Evolutionary conservation across 92 coral and sea anemone species (phyloP).

Genomic region (Porites divaricata): DNA sequence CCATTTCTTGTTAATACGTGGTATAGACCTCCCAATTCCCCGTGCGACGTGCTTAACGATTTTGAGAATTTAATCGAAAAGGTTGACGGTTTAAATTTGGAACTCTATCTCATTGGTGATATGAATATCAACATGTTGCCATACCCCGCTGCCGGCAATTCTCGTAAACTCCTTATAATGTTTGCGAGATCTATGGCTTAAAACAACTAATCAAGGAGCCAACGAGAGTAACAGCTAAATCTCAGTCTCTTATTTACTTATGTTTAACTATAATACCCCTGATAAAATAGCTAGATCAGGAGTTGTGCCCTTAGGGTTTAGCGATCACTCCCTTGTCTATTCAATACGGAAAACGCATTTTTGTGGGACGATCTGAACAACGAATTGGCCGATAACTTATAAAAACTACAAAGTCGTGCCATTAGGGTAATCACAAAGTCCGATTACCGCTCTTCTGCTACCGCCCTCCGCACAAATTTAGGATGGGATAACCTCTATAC

Average conservation of each 20-base stretch:
- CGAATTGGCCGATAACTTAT: no score
- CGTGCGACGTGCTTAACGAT: not conserved
- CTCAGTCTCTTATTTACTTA: conserved; percentile 2
- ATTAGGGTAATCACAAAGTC: no score
- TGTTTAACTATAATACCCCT: conserved; percentile 5
- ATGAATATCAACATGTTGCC: conserved; percentile 24
- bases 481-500: no score
- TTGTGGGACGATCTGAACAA: not conserved
- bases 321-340: conserved; percentile 12
- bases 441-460: no score
- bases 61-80: conserved; percentile 14
- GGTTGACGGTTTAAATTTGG: conserved; percentile 9
- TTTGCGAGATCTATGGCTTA: not conserved
- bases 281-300: conserved; percentile 17
- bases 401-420: no score
- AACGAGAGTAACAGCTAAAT: conserved; percentile 2
- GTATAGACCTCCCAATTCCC: conserved; percentile 19
- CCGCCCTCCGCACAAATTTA: no score
- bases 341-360: conserved; percentile 4
- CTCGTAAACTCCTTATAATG: not conserved
- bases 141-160: not conserved
- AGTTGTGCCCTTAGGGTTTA: not conserved
- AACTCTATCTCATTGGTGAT: conserved; percentile 44
- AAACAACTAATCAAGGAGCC: not conserved
- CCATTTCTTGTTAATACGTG: conserved; percentile 19